phyloP scores from a whole-genome alignment of 2,888 invertebrate species.

The Petrolisthes cinctipes region DNA sequence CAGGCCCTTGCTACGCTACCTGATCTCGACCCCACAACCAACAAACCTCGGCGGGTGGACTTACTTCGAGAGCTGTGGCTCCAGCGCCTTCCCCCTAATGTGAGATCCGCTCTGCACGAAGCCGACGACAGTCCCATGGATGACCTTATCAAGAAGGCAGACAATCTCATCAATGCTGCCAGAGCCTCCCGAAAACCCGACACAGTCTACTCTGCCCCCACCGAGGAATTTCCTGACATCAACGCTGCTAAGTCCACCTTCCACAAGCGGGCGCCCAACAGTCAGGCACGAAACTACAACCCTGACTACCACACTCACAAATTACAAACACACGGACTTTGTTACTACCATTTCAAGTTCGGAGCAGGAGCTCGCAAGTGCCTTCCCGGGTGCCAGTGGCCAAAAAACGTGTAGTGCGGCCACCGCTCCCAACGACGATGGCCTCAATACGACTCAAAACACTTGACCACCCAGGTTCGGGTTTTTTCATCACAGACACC shows the following conservation, averaged over 20 bases:
- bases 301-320: no score
- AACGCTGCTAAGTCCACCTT: neutral
- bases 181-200: conserved; percentile 4
- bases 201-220: neutral
- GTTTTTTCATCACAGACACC: neutral
- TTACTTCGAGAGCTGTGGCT: neutral
- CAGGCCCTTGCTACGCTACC: conserved; percentile 5
- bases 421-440: neutral
- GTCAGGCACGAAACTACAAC: neutral
- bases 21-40: conserved; percentile 4
- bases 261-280: neutral
- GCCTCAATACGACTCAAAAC: neutral
- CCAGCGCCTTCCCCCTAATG: conserved; percentile 21
- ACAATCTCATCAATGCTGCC: conserved; percentile 18
- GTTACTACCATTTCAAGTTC: neutral
- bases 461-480: neutral
- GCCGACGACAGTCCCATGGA: conserved; percentile 4
- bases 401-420: no score
- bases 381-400: neutral
- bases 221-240: neutral
- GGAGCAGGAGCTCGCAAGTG: neutral
- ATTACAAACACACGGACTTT: neutral
- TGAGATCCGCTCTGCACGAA: neutral
- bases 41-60: conserved; percentile 9
- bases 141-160: neutral